Conservation (phyloP, 2,797 vertebrate species). For the Gobio occitaniae region DNA sequence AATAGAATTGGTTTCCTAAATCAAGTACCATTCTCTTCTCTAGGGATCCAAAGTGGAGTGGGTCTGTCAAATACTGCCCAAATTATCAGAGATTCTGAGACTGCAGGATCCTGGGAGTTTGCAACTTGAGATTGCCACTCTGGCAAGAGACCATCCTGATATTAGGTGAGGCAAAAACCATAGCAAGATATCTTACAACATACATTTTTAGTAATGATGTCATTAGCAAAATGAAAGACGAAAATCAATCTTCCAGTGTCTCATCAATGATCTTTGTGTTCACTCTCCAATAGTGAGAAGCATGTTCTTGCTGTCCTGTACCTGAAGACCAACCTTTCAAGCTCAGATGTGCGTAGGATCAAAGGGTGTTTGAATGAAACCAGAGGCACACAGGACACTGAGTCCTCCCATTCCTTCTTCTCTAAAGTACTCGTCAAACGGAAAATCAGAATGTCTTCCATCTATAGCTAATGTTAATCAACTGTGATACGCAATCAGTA, state of each 20-base stretch:
- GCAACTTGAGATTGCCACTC: slow-evolving; percentile 83
- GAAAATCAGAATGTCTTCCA: slow-evolving; percentile 46
- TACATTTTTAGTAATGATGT: background rate
- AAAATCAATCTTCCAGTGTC: background rate
- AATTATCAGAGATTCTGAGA: slow-evolving; percentile 81
- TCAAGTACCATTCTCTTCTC: background rate
- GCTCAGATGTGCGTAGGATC: slow-evolving; percentile 74
- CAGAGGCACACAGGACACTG: background rate
- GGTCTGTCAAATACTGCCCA: slow-evolving; percentile 76
- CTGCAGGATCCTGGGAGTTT: slow-evolving; percentile 82
- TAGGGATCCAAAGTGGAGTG: slow-evolving; percentile 79
- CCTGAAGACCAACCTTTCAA: slow-evolving; percentile 82
- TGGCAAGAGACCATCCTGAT: slow-evolving; percentile 80
- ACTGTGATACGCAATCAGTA: background rate
- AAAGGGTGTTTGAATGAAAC: slow-evolving; percentile 75
- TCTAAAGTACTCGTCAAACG: slow-evolving; percentile 70
- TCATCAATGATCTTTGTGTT: slow-evolving; percentile 12
- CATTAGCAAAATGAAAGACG: background rate
- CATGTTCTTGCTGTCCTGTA: slow-evolving; percentile 83
- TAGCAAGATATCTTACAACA: background rate
- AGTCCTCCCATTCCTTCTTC: slow-evolving; percentile 67
- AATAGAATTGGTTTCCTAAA: background rate
- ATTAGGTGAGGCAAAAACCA: slow-evolving; percentile 76
- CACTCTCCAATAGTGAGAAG: slow-evolving; percentile 73
- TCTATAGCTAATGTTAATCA: background rate